Conservation (phyloP, 2,113 vertebrate species). For the Tonatia bakeri region DNA sequence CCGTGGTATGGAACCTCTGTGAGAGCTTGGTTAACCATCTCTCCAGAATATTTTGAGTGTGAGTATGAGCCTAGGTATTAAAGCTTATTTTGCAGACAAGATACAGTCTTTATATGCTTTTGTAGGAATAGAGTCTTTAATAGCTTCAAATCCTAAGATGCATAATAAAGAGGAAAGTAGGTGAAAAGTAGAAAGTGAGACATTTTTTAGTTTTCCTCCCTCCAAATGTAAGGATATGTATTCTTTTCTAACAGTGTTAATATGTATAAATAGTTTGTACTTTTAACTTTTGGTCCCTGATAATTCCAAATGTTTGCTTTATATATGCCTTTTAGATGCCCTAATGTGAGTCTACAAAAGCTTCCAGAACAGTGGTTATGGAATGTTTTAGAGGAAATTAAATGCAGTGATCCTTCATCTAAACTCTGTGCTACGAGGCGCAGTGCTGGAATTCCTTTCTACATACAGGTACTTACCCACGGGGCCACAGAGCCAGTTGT, state of each 20-base stretch:
- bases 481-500: not conserved
- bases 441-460: conserved; percentile 97
- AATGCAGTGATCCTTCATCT: conserved; percentile 90
- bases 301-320: conserved; percentile 30
- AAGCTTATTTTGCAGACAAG: not conserved
- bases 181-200: not conserved
- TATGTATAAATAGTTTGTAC: not conserved
- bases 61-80: not conserved
- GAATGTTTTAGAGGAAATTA: conserved; percentile 91
- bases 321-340: conserved; percentile 80
- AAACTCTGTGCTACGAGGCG: conserved; percentile 95
- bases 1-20: not conserved
- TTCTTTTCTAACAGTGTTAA: not conserved
- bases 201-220: not conserved
- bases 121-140: not conserved
- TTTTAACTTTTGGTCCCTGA: not conserved
- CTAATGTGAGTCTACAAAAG: conserved; percentile 82
- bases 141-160: not conserved
- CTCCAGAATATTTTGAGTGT: not conserved
- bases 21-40: not conserved
- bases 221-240: not conserved
- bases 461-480: conserved; percentile 89
- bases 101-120: not conserved
- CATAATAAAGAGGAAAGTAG: conserved; percentile 1
- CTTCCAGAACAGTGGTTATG: conserved; percentile 91